A percentile compares a stretch with the other conserved stretches of the same genome.
Evolutionary conservation across 35 echinoderm and acorn worm species (phyloP).

Genomic region (Diadema setosum): DNA sequence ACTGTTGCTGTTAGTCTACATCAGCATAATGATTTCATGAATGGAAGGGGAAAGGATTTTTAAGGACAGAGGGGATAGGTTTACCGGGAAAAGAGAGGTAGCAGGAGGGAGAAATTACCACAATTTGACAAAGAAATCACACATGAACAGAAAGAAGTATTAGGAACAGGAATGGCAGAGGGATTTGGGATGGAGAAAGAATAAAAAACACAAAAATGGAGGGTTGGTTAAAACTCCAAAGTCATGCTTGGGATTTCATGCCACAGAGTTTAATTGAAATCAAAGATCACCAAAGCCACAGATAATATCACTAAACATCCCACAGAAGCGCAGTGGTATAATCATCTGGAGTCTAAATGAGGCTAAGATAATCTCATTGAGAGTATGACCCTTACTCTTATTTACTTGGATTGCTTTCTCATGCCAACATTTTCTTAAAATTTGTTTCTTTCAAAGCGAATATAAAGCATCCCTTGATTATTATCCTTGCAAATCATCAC

Average conservation of each 20-base stretch:
- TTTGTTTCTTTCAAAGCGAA: no score
- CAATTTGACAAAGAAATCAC: neutral
- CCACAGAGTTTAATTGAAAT: no score
- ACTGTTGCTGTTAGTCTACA: conserved; percentile 18
- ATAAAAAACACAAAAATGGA: neutral
- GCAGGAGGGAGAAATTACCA: neutral
- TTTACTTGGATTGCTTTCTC: no score
- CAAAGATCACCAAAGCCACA: no score
- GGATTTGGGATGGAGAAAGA: neutral
- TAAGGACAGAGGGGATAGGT: neutral
- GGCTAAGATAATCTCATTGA: no score
- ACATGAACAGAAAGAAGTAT: neutral
- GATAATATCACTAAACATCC: no score
- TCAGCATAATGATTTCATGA: neutral
- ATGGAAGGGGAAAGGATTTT: neutral
- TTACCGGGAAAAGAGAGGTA: neutral
- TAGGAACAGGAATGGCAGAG: conserved; percentile 8
- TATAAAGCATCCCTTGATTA: no score
- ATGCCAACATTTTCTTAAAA: no score
- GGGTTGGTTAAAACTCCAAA: conserved; percentile 2
- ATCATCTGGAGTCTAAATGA: no score
- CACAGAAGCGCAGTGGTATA: no score
- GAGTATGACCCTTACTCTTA: no score
- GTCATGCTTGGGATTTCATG: conserved; percentile 3
- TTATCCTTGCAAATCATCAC: no score